phyloP scores from a whole-genome alignment of 1,140 invertebrate species.

The Aradophagus sp. region DNA sequence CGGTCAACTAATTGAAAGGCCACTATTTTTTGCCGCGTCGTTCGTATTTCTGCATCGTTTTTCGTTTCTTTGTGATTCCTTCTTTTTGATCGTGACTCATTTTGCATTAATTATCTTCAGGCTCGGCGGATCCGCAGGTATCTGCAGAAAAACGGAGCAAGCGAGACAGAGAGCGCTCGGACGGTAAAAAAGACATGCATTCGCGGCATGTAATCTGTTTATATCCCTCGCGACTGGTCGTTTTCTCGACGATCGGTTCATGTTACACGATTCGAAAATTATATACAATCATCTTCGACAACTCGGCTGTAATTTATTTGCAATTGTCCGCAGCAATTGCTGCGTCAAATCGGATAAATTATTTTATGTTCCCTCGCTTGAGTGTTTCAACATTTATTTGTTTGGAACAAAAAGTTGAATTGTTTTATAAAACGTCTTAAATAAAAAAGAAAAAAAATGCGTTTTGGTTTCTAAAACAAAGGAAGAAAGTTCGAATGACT shows the following conservation, averaged over 20 bases:
- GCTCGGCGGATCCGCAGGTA: slow-evolving; percentile 57
- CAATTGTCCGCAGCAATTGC: slow-evolving; percentile 37
- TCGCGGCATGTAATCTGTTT: slow-evolving; percentile 65
- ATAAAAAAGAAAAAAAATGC: no score
- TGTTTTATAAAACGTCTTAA: no score
- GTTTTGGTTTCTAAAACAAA: no score
- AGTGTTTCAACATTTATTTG: no score
- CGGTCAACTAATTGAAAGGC: slow-evolving; percentile 27
- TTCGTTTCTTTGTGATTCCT: slow-evolving; percentile 37
- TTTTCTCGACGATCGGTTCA: slow-evolving; percentile 53
- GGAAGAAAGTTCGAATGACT: no score
- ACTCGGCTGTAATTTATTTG: slow-evolving; percentile 52
- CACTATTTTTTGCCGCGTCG: slow-evolving; percentile 15
- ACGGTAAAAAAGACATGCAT: slow-evolving; percentile 57
- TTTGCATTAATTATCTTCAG: slow-evolving; percentile 60
- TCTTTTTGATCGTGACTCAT: slow-evolving; percentile 54
- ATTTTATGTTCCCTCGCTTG: slow-evolving; percentile 11
- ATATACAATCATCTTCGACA: slow-evolving; percentile 54
- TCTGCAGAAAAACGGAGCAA: slow-evolving; percentile 41
- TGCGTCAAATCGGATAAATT: slow-evolving; percentile 38
- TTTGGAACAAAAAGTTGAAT: no score
- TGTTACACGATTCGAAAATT: slow-evolving; percentile 62
- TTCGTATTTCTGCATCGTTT: slow-evolving; percentile 17
- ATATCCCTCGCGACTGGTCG: slow-evolving; percentile 61
- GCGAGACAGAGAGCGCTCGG: slow-evolving; percentile 41